Evolutionary conservation across 1,140 invertebrate species (phyloP).

Genomic region (Harlomillsia oculata): DNA sequence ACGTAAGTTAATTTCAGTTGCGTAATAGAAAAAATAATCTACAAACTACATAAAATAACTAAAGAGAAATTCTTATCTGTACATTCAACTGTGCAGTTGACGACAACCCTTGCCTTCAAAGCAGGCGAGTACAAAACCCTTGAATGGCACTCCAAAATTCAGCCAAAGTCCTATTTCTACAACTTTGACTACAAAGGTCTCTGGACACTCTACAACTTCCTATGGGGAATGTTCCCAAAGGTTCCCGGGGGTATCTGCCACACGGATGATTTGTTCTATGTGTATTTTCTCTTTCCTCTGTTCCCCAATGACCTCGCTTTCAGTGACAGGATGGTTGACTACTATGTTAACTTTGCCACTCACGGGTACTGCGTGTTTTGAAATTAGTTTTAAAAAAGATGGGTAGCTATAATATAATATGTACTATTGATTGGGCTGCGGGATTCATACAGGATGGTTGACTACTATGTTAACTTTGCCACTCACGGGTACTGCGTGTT

Average conservation of each 20-base stretch:
- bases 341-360: slow-evolving; percentile 33
- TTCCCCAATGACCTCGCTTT: slow-evolving; percentile 19
- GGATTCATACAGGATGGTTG: slow-evolving; percentile 24
- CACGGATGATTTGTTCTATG: slow-evolving; percentile 29
- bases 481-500: slow-evolving; percentile 34
- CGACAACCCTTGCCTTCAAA: slow-evolving; percentile 33
- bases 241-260: not conserved
- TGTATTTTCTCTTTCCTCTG: slow-evolving; percentile 16
- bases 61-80: not conserved
- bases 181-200: slow-evolving; percentile 26
- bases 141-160: slow-evolving; percentile 16
- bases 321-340: slow-evolving; percentile 26
- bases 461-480: slow-evolving; percentile 35
- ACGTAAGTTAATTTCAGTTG: slow-evolving; percentile 14
- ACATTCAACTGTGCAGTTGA: not conserved
- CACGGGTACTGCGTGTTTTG: too few species aligned
- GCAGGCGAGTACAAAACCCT: slow-evolving; percentile 15
- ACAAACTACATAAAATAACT: not conserved
- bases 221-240: not conserved
- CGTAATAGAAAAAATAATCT: not conserved
- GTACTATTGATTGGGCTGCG: too few species aligned
- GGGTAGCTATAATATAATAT: too few species aligned
- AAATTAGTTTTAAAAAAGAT: too few species aligned
- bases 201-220: slow-evolving; percentile 2
- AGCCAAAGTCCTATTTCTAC: slow-evolving; percentile 22